Conservation (phyloP, 2,888 invertebrate species). For the Dicranocentrus wangi region DNA sequence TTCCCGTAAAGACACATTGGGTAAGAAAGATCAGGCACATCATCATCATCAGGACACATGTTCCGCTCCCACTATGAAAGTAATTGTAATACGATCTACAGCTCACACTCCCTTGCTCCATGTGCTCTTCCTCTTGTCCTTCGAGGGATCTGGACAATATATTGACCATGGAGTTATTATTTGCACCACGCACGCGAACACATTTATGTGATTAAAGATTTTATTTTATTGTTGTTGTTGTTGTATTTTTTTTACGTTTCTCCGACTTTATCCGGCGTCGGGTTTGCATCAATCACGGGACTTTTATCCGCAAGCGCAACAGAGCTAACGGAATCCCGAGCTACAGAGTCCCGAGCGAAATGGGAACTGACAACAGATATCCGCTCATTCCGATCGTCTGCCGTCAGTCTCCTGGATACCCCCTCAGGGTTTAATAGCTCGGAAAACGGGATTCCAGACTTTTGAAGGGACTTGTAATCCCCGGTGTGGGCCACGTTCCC, state of each 20-base stretch:
- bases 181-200: background rate
- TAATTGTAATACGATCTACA: conserved; percentile 81
- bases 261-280: conserved; percentile 24
- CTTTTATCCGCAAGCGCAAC: background rate
- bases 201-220: too few relatives aligned
- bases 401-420: too few relatives aligned
- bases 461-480: conserved; percentile 80
- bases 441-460: conserved; percentile 85
- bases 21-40: conserved; percentile 79
- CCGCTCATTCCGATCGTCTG: too few relatives aligned
- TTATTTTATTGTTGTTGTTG: too few relatives aligned
- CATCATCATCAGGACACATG: conserved; percentile 78
- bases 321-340: conserved; percentile 9
- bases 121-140: conserved; percentile 25
- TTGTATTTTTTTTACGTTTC: too few relatives aligned
- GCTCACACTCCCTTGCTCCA: conserved; percentile 76
- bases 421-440: conserved; percentile 77
- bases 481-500: conserved; percentile 53
- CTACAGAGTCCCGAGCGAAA: background rate
- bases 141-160: background rate
- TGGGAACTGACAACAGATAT: background rate
- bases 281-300: conserved; percentile 7
- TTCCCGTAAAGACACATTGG: conserved; percentile 82
- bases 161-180: too few relatives aligned
- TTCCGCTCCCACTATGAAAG: conserved; percentile 81